Percentiles rank a stretch among this genome's conserved stretches.
Evolutionary conservation across 2,888 invertebrate species (phyloP).

Genomic region (Icerya purchasi): DNA sequence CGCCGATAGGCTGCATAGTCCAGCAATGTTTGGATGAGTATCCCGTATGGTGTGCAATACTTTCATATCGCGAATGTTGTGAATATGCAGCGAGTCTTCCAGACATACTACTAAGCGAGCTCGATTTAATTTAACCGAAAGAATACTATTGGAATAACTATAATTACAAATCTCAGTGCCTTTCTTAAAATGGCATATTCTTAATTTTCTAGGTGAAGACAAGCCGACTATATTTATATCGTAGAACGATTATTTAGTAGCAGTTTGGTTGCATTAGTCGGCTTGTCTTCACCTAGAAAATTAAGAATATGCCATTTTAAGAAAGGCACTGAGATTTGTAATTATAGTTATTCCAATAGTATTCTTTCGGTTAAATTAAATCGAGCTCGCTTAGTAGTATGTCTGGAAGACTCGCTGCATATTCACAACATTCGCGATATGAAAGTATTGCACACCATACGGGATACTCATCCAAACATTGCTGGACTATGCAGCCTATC

Average conservation of each 20-base stretch:
- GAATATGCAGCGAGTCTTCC: conserved; percentile 92
- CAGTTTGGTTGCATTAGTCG: conserved; percentile 87
- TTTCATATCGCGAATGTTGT: conserved; percentile 96
- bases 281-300: conserved; percentile 69
- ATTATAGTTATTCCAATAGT: conserved; percentile 83
- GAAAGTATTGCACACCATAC: conserved; percentile 93
- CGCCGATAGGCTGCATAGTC: conserved; percentile 75
- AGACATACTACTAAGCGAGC: conserved; percentile 86
- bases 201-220: conserved; percentile 69
- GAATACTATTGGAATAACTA: conserved; percentile 79
- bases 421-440: conserved; percentile 97
- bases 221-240: conserved; percentile 74
- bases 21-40: conserved; percentile 84
- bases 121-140: conserved; percentile 86
- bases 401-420: conserved; percentile 89
- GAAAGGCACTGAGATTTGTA: conserved; percentile 93
- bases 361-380: conserved; percentile 89
- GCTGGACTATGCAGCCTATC: conserved; percentile 80
- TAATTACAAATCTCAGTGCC: conserved; percentile 96
- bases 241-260: conserved; percentile 93
- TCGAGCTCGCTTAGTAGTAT: conserved; percentile 82
- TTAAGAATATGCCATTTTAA: conserved; percentile 93
- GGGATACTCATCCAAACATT: conserved; percentile 91
- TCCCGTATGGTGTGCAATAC: conserved; percentile 94
- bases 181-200: conserved; percentile 93